Conservation (phyloP, 2,797 vertebrate species). For the Myotis daubentonii region DNA sequence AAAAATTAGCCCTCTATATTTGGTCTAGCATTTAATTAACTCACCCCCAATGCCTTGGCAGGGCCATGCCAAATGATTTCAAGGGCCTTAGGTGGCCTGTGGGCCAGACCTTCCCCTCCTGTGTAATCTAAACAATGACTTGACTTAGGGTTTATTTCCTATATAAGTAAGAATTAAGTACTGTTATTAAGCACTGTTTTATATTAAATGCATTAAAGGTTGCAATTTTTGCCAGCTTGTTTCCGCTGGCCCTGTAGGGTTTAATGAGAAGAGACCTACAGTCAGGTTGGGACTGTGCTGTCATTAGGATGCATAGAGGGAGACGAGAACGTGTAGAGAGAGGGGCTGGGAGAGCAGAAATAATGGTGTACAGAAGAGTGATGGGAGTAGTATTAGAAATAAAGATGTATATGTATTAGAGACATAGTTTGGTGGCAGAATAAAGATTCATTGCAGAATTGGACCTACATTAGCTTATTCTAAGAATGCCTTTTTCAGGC, state of each 20-base stretch:
- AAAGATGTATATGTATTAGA: not conserved
- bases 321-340: not conserved
- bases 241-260: not conserved
- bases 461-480: not conserved
- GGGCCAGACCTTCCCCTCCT: not conserved
- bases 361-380: not conserved
- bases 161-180: not conserved
- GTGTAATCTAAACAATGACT: not conserved
- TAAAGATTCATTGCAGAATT: constrained; percentile 33
- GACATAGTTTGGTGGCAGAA: constrained; percentile 1
- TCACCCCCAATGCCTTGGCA: too few relatives aligned
- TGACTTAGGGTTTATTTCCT: not conserved
- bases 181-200: not conserved
- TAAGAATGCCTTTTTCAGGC: not conserved
- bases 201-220: not conserved
- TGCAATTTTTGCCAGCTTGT: not conserved
- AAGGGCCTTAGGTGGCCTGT: too few relatives aligned
- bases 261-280: not conserved
- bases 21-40: too few relatives aligned
- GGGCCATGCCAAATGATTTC: too few relatives aligned
- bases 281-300: not conserved
- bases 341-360: not conserved
- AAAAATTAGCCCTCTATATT: too few relatives aligned
- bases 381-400: not conserved
- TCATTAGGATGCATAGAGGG: not conserved